Percentiles rank a stretch among this genome's conserved stretches.
These are phyloP conservation scores for Nymphalis urticae DNA, from an alignment of 2,888 invertebrate genomes.

Conservation along the genomic window DNA sequence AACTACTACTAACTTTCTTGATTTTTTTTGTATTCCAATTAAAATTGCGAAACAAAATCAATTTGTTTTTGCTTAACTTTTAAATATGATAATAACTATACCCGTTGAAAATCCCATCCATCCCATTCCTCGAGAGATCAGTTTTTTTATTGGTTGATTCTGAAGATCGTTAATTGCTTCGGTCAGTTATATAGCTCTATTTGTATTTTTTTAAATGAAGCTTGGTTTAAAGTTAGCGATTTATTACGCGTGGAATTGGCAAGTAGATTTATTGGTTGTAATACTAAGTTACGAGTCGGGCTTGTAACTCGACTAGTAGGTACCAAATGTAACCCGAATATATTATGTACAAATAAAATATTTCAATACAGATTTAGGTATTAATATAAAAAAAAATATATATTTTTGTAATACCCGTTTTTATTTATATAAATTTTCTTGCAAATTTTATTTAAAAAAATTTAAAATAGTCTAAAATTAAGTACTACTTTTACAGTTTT, in stretches of 20 bases:
- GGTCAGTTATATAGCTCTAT: conserved; percentile 43
- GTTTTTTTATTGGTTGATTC: conserved; percentile 57
- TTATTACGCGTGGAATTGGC: conserved; percentile 50
- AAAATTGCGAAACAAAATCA: too few relatives aligned
- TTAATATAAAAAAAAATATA: too few relatives aligned
- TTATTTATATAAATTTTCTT: too few relatives aligned
- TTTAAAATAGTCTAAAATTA: too few relatives aligned
- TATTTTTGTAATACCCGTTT: too few relatives aligned
- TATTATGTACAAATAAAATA: neutral
- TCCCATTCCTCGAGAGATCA: conserved; percentile 39
- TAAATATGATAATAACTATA: too few relatives aligned
- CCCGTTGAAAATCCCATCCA: neutral
- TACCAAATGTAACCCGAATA: conserved; percentile 19
- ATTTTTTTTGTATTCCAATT: too few relatives aligned
- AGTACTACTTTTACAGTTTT: too few relatives aligned
- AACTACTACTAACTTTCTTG: too few relatives aligned
- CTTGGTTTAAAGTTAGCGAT: conserved; percentile 52
- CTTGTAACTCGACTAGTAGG: conserved; percentile 20
- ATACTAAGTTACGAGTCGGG: conserved; percentile 36
- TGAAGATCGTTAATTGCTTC: conserved; percentile 56
- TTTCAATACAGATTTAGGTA: neutral
- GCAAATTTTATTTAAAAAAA: too few relatives aligned
- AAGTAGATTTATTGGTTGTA: conserved; percentile 46
- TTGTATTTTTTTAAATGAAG: conserved; percentile 40
- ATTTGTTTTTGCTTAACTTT: too few relatives aligned